Evolutionary conservation across 2,888 invertebrate species (phyloP).

Genomic region (Netelia melanura): DNA sequence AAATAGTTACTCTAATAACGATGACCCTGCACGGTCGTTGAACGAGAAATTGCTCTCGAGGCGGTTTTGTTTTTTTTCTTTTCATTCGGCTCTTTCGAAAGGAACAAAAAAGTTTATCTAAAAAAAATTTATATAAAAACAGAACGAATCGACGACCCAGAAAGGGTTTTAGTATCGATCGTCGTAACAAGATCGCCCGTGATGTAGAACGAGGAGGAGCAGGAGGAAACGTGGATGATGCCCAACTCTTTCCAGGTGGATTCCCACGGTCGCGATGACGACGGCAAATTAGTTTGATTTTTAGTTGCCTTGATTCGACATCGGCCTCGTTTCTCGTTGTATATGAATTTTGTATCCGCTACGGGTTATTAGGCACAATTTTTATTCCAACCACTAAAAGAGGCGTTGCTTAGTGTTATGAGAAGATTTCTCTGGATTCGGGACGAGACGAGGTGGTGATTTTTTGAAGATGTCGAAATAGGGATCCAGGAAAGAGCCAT

Average conservation of each 20-base stretch:
- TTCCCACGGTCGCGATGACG: slow-evolving; percentile 44
- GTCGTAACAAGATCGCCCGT: slow-evolving; percentile 3
- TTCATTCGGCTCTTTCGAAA: background rate
- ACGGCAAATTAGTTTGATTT: slow-evolving; percentile 16
- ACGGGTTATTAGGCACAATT: background rate
- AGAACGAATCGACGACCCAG: slow-evolving; percentile 11
- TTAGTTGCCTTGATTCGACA: background rate
- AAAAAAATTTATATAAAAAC: background rate
- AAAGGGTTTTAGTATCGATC: slow-evolving; percentile 45
- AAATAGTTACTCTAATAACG: slow-evolving; percentile 17
- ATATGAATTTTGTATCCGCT: background rate
- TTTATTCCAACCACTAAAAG: background rate
- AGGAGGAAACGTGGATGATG: slow-evolving; percentile 21
- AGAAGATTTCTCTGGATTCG: background rate
- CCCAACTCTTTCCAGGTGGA: slow-evolving; percentile 24
- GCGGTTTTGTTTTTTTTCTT: background rate
- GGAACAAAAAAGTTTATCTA: slow-evolving; percentile 4
- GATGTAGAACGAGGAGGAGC: slow-evolving; percentile 6
- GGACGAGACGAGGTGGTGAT: slow-evolving; percentile 20
- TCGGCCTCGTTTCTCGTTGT: background rate
- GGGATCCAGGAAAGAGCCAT: slow-evolving; percentile 23
- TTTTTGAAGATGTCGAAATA: slow-evolving; percentile 35
- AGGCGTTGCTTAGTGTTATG: slow-evolving; percentile 8
- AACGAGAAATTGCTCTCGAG: slow-evolving; percentile 19
- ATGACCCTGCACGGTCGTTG: slow-evolving; percentile 41